phyloP scores from a whole-genome alignment of 2,797 vertebrate genomes.

The Cyclura pinguis region DNA sequence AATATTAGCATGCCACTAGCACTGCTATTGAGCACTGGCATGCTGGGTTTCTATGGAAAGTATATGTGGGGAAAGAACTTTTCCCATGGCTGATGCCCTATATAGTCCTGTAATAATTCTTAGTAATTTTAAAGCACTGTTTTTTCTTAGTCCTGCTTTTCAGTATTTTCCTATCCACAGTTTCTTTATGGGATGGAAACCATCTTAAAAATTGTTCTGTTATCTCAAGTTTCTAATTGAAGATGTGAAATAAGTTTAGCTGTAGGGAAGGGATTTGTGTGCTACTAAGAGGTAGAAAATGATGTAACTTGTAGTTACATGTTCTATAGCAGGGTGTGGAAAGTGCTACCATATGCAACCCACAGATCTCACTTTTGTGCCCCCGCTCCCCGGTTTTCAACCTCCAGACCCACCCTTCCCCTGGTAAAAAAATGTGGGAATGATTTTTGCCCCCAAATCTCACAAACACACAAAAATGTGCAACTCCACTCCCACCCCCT shows the following conservation, averaged over 20 bases:
- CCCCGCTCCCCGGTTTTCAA: too few relatives aligned
- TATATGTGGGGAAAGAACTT: background rate
- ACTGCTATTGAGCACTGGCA: background rate
- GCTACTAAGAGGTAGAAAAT: background rate
- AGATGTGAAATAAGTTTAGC: slow-evolving; percentile 66
- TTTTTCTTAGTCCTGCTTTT: background rate
- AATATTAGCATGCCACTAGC: background rate
- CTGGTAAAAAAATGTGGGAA: too few relatives aligned
- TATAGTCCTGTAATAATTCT: background rate
- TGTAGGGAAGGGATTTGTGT: slow-evolving; percentile 14
- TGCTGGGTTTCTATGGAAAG: background rate
- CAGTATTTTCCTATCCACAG: background rate
- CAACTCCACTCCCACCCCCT: too few relatives aligned
- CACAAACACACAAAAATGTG: too few relatives aligned
- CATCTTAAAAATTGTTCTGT: background rate
- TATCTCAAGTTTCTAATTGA: slow-evolving; percentile 59
- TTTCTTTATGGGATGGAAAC: background rate
- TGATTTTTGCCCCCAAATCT: too few relatives aligned
- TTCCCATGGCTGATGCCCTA: background rate
- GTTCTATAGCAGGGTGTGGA: too few relatives aligned
- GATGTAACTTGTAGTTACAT: background rate
- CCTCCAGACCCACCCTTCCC: too few relatives aligned
- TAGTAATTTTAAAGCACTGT: background rate
- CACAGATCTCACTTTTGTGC: too few relatives aligned
- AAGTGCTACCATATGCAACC: too few relatives aligned